Conservation (phyloP, 2,888 invertebrate species). For the Tiliacea citrago region DNA sequence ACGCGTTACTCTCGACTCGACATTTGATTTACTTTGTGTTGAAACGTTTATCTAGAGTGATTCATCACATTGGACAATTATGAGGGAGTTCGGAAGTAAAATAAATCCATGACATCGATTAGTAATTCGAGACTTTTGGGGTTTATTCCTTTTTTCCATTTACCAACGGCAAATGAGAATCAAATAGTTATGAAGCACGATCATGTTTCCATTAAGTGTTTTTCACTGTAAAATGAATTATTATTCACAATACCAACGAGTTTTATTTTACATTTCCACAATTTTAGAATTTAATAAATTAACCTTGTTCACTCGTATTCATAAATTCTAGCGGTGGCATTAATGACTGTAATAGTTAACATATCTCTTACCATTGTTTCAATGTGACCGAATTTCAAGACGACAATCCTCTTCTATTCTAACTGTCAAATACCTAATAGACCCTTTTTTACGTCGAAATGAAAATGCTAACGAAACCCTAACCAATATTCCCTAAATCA, state of each 20-base stretch:
- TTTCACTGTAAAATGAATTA: slow-evolving; percentile 53
- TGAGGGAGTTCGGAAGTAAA: slow-evolving; percentile 84
- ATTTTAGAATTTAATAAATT: slow-evolving; percentile 15
- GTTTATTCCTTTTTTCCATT: slow-evolving; percentile 75
- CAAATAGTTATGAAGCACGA: slow-evolving; percentile 60
- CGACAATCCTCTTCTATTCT: slow-evolving; percentile 6
- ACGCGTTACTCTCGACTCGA: slow-evolving; percentile 74
- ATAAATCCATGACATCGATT: slow-evolving; percentile 86
- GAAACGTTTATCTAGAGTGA: slow-evolving; percentile 86
- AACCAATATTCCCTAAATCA: slow-evolving; percentile 46
- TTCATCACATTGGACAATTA: slow-evolving; percentile 87
- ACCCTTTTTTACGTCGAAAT: slow-evolving; percentile 39
- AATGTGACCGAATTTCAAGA: slow-evolving; percentile 17
- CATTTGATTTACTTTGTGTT: slow-evolving; percentile 85
- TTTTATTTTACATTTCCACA: slow-evolving; percentile 39
- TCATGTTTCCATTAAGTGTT: slow-evolving; percentile 64
- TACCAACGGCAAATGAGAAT: slow-evolving; percentile 63
- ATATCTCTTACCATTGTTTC: slow-evolving; percentile 14
- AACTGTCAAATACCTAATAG: slow-evolving; percentile 22
- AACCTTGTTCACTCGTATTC: slow-evolving; percentile 6
- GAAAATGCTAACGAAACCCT: slow-evolving; percentile 45
- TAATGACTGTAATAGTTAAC: slow-evolving; percentile 11
- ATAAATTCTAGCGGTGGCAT: slow-evolving; percentile 10
- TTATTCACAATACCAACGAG: slow-evolving; percentile 47
- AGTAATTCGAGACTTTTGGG: slow-evolving; percentile 84